Percentiles rank a stretch among this genome's conserved stretches.
Conservation (phyloP, 1,140 invertebrate genomes). For the Brachionus koreanus region DNA sequence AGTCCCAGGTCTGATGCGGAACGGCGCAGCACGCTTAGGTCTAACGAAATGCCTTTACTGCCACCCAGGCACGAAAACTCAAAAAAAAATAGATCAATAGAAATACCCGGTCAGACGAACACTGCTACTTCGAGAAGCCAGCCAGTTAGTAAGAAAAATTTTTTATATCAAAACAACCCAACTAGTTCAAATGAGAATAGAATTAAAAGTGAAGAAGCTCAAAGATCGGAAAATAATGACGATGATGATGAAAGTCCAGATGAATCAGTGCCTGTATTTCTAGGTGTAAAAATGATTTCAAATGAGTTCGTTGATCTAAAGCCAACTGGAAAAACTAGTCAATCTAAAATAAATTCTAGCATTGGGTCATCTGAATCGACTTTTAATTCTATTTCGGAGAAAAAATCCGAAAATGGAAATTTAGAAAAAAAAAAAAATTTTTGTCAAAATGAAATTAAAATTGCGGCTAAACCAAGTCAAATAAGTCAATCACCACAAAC, state of each 20-base stretch:
- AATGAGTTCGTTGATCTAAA: constrained; percentile 40
- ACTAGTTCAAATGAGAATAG: not conserved
- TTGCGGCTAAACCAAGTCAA: not conserved
- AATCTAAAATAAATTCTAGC: not conserved
- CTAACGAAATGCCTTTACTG: not conserved
- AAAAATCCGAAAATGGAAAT: not conserved
- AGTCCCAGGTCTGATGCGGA: not conserved
- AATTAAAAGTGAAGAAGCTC: not conserved
- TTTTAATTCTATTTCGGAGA: not conserved
- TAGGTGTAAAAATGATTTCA: constrained; percentile 37
- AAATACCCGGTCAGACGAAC: not conserved
- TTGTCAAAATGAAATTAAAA: not conserved
- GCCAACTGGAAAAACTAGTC: not conserved
- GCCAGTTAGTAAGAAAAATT: not conserved
- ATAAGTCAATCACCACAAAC: no score
- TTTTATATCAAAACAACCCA: not conserved
- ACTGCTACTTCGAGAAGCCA: not conserved
- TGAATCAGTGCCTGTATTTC: constrained; percentile 16
- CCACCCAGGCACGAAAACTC: not conserved
- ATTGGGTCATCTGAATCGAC: not conserved
- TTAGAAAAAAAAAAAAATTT: not conserved
- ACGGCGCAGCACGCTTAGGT: not conserved
- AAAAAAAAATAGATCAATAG: not conserved
- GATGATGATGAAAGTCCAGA: not conserved
- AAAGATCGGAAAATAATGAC: not conserved